These are phyloP conservation scores for Anguilla megastoma DNA, from an alignment of 2,797 vertebrate species.

Conservation along the genomic window DNA sequence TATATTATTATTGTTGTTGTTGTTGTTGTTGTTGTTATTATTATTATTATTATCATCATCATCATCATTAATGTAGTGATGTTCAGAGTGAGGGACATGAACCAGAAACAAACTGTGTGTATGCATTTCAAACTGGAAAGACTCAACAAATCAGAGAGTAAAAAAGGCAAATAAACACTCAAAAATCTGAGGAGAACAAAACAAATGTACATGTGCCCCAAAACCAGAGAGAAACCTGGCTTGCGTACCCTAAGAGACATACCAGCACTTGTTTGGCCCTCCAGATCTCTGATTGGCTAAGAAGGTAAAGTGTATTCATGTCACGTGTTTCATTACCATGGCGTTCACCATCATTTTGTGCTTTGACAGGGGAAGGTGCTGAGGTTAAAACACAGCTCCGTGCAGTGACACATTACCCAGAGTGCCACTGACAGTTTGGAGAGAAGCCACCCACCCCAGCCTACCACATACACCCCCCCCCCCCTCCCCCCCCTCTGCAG, in stretches of 20 bases:
- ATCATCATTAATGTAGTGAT: no score
- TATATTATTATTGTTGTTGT: no score
- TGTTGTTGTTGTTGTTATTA: no score
- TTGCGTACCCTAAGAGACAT: no score
- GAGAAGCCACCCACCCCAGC: no score
- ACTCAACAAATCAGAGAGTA: background rate
- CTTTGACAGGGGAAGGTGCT: background rate
- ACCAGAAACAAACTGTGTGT: no score
- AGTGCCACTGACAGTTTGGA: no score
- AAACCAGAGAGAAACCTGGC: no score
- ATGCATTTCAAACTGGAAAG: background rate
- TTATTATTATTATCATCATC: no score
- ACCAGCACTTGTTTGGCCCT: background rate
- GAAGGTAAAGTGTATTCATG: background rate
- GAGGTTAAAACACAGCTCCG: background rate
- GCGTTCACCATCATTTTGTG: background rate
- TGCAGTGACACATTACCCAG: background rate
- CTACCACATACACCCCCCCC: no score
- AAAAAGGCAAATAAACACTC: background rate
- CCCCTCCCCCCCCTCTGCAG: no score
- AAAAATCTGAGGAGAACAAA: background rate
- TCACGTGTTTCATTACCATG: background rate
- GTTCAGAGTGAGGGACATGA: no score
- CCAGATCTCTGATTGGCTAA: background rate
- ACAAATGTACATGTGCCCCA: background rate